phyloP scores from a whole-genome alignment of 2,888 invertebrate genomes.

The Tuberolachnus salignus region DNA sequence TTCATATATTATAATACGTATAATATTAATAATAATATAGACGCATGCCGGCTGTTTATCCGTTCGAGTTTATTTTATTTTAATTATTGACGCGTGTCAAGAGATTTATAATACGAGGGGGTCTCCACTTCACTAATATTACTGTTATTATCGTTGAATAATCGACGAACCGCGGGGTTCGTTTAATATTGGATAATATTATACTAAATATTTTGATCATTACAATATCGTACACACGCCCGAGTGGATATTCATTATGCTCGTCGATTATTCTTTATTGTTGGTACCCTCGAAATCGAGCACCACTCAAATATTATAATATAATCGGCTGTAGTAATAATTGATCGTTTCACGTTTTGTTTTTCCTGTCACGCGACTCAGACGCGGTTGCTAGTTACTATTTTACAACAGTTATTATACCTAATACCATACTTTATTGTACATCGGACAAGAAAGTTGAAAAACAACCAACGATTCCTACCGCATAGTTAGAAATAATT shows the following conservation, averaged over 20 bases:
- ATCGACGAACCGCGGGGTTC: neutral
- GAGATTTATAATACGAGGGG: neutral
- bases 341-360: conserved; percentile 3
- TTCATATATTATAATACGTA: no score
- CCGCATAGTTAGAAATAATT: neutral
- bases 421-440: neutral
- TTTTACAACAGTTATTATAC: no score
- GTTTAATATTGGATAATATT: no score
- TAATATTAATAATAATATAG: no score
- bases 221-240: no score
- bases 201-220: no score
- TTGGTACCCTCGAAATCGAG: no score
- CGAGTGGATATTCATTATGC: no score
- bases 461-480: neutral
- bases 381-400: neutral
- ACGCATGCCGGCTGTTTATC: neutral
- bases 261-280: no score
- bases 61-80: neutral
- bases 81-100: neutral
- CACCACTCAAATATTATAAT: no score
- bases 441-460: neutral
- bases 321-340: neutral
- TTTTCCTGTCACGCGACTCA: conserved; percentile 9
- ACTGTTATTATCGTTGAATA: neutral
- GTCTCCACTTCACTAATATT: neutral